A percentile compares a stretch with the other conserved stretches of the same genome.
Evolutionary conservation across 2,888 invertebrate genomes (phyloP).

Genomic region (Drosophila colorata): DNA sequence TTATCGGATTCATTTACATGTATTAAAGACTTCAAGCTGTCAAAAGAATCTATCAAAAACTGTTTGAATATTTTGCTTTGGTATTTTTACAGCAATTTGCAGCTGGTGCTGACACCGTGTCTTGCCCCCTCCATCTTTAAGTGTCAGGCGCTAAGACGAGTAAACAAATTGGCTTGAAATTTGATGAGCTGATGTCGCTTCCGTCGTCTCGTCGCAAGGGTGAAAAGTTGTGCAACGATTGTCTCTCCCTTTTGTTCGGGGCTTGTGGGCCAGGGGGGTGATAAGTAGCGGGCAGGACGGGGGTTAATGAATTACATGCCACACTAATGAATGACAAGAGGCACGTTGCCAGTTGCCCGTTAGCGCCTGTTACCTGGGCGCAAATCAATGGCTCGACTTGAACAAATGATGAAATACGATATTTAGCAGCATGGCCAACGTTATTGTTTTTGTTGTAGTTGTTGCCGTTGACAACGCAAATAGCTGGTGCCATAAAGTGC

Average conservation of each 20-base stretch:
- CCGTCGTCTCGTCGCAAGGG: slow-evolving; percentile 39
- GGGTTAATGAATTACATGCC: slow-evolving; percentile 64
- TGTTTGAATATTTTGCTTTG: not conserved
- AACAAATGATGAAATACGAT: slow-evolving; percentile 66
- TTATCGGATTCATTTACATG: not conserved
- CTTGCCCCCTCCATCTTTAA: not conserved
- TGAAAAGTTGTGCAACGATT: slow-evolving; percentile 49
- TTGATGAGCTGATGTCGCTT: slow-evolving; percentile 62
- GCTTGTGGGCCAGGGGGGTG: not conserved
- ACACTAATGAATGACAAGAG: slow-evolving; percentile 71
- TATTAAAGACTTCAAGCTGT: not conserved
- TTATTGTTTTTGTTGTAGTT: slow-evolving; percentile 10
- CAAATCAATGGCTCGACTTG: slow-evolving; percentile 49
- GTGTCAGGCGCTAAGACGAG: slow-evolving; percentile 26
- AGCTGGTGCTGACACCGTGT: not conserved
- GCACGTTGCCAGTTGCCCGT: slow-evolving; percentile 33
- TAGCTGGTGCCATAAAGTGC: slow-evolving; percentile 51
- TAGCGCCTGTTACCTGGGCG: slow-evolving; percentile 42
- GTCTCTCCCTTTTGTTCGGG: slow-evolving; percentile 1
- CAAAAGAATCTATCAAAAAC: not conserved
- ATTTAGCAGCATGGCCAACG: slow-evolving; percentile 54
- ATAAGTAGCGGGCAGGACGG: not conserved
- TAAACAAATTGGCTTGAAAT: slow-evolving; percentile 67
- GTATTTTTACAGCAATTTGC: not conserved
- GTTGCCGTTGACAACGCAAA: slow-evolving; percentile 26